These are phyloP conservation scores for Cephus nigrinus DNA, from an alignment of 2,888 invertebrate genomes.

Conservation along the genomic window DNA sequence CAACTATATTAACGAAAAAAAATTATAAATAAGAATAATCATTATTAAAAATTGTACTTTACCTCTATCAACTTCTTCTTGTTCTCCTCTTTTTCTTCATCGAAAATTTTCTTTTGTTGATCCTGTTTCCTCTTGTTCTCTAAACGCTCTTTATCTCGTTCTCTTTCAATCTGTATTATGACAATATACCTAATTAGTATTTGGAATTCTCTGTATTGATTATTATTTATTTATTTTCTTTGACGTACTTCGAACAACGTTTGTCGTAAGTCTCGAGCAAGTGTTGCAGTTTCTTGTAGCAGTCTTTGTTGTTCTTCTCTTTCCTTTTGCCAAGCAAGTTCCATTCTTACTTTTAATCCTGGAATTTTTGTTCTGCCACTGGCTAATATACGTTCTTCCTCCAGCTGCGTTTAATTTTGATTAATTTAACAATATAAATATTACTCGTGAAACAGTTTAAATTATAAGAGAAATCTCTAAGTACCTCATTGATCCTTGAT, in stretches of 20 bases:
- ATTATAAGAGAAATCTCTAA: constrained; percentile 14
- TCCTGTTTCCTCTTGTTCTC: constrained; percentile 88
- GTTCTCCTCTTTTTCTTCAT: constrained; percentile 91
- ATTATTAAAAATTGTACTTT: constrained; percentile 17
- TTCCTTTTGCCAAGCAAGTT: constrained; percentile 94
- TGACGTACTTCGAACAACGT: constrained; percentile 80
- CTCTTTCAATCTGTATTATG: constrained; percentile 79
- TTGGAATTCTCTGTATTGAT: not conserved
- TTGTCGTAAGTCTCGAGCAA: constrained; percentile 88
- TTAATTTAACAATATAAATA: constrained; percentile 12
- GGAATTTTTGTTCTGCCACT: constrained; percentile 88
- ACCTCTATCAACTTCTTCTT: constrained; percentile 80
- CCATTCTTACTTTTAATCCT: constrained; percentile 87
- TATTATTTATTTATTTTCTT: constrained; percentile 10
- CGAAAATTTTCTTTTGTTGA: constrained; percentile 84
- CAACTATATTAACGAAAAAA: constrained; percentile 66
- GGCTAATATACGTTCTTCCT: constrained; percentile 86
- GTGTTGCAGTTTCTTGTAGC: constrained; percentile 88
- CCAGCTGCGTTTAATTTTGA: constrained; percentile 70
- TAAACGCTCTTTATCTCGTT: constrained; percentile 88
- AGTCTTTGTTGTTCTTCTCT: constrained; percentile 91
- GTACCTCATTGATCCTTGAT: constrained; percentile 85
- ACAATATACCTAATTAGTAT: not conserved
- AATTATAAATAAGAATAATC: not conserved
- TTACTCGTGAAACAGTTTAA: not conserved